Conservation (phyloP, 2,113 vertebrate genomes). For the Rhea pennata region DNA sequence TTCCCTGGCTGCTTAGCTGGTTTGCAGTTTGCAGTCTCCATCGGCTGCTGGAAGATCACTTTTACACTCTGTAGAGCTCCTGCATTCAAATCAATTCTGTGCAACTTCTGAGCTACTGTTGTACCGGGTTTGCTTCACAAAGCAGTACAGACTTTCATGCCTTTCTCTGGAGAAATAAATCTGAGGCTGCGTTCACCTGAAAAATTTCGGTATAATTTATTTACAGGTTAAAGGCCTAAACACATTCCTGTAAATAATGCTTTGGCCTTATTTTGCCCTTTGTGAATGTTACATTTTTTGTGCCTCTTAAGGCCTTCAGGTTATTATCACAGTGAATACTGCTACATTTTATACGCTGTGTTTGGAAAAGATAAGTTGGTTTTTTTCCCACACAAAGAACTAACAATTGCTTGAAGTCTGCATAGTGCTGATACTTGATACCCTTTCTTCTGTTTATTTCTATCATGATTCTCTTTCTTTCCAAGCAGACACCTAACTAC, state of each 20-base stretch:
- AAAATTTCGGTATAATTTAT: slow-evolving; percentile 53
- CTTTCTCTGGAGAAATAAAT: slow-evolving; percentile 30
- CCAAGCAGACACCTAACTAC: background rate
- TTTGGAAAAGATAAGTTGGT: background rate
- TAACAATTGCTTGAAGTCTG: background rate
- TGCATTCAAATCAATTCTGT: slow-evolving; percentile 10
- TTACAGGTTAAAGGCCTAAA: slow-evolving; percentile 51
- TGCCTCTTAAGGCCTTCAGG: background rate
- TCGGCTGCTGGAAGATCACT: background rate
- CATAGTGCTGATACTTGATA: background rate
- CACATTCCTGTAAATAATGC: slow-evolving; percentile 41
- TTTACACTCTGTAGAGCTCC: background rate
- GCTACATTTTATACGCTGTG: background rate
- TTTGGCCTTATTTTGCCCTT: slow-evolving; percentile 30
- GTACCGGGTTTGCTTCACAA: background rate
- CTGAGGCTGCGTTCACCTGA: slow-evolving; percentile 15
- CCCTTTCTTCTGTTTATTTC: background rate
- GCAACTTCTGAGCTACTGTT: background rate
- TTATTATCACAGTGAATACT: background rate
- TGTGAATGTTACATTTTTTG: background rate
- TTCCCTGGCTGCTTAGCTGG: background rate
- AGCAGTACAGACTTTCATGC: background rate
- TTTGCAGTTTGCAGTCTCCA: accelerated
- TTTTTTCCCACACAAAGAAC: background rate
- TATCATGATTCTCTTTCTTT: background rate